These are phyloP conservation scores for Cabera pusaria DNA, from an alignment of 2,888 invertebrate species.

Conservation along the genomic window DNA sequence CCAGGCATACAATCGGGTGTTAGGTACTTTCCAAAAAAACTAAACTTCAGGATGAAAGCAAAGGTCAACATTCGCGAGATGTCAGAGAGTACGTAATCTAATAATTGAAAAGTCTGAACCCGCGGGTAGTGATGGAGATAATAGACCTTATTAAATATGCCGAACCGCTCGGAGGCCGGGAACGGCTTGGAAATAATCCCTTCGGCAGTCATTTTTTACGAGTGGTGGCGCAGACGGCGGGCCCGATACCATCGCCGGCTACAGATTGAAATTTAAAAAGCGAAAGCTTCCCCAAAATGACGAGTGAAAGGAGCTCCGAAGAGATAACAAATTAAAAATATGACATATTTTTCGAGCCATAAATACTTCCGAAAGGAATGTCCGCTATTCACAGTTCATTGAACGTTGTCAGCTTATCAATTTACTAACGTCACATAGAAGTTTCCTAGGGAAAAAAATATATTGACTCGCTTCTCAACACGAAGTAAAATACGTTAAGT, in stretches of 20 bases:
- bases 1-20: too few relatives aligned
- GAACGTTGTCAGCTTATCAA: constrained; percentile 35
- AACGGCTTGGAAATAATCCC: constrained; percentile 71
- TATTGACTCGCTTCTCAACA: constrained; percentile 18
- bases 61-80: constrained; percentile 22
- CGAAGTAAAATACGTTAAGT: constrained; percentile 22
- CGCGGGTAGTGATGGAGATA: constrained; percentile 59
- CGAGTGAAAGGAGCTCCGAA: constrained; percentile 40
- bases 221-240: constrained; percentile 44
- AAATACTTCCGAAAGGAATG: constrained; percentile 30
- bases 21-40: too few relatives aligned
- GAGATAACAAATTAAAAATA: constrained; percentile 43
- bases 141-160: constrained; percentile 70
- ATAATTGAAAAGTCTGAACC: constrained; percentile 68
- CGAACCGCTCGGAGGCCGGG: constrained; percentile 55
- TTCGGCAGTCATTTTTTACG: constrained; percentile 60
- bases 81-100: constrained; percentile 34
- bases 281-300: constrained; percentile 52
- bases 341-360: constrained; percentile 37
- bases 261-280: constrained; percentile 60
- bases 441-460: constrained; percentile 25
- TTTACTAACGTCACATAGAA: constrained; percentile 29
- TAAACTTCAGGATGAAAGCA: constrained; percentile 20
- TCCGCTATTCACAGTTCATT: constrained; percentile 32
- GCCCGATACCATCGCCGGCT: constrained; percentile 56